phyloP scores from a whole-genome alignment of 2,888 invertebrate species.

The Dasysyrphus albostriatus region DNA sequence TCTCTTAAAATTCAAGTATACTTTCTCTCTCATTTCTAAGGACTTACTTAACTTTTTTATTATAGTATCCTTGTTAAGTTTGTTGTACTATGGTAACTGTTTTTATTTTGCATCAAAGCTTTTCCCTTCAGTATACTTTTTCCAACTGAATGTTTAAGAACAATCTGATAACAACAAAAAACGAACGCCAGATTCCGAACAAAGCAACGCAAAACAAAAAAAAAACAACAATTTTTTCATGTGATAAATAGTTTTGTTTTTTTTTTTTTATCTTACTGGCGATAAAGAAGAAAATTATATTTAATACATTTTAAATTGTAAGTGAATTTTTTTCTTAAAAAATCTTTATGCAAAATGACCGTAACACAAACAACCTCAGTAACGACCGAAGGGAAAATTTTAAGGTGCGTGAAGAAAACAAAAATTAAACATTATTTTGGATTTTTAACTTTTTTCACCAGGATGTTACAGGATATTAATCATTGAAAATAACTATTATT shows the following conservation, averaged over 20 bases:
- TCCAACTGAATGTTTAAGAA: conserved; percentile 55
- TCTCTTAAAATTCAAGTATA: not conserved
- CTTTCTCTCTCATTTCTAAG: not conserved
- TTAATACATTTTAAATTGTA: conserved; percentile 2
- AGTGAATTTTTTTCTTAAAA: conserved; percentile 10
- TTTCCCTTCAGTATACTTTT: conserved; percentile 71
- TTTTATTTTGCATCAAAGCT: conserved; percentile 41
- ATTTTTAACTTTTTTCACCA: not conserved
- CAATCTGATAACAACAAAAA: conserved; percentile 8
- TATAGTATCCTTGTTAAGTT: conserved; percentile 39
- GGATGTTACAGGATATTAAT: not conserved
- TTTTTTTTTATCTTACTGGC: not conserved
- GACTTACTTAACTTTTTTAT: conserved; percentile 2
- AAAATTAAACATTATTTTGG: not conserved
- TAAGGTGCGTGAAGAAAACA: conserved; percentile 62
- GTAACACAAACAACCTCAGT: conserved; percentile 68
- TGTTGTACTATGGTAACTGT: conserved; percentile 20
- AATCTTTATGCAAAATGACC: conserved; percentile 62
- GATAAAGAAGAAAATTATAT: not conserved
- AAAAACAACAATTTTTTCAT: conserved; percentile 17
- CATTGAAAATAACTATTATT: not conserved
- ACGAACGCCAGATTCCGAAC: conserved; percentile 25
- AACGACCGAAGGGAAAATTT: conserved; percentile 60
- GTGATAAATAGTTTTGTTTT: conserved; percentile 14
- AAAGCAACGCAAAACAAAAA: conserved; percentile 6